A percentile compares a stretch with the other conserved stretches of the same genome.
Conservation (phyloP, 2,888 invertebrate genomes). For the Ptycholaimellus sp. region DNA sequence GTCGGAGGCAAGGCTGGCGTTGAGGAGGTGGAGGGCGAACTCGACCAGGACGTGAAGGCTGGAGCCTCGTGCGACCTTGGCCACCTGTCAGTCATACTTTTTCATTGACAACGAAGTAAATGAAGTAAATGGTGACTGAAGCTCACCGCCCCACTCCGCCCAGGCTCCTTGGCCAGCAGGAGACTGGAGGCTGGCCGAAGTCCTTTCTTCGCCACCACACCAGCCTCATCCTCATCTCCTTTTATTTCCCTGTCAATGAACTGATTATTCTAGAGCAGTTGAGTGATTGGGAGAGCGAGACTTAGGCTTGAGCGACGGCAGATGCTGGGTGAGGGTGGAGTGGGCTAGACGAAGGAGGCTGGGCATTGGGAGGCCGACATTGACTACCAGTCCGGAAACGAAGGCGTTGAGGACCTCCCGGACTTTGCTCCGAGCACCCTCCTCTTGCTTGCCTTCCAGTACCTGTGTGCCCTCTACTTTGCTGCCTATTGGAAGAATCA, state of each 20-base stretch:
- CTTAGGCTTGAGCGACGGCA: no score
- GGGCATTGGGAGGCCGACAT: slow-evolving; percentile 46
- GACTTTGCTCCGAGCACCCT: slow-evolving; percentile 45
- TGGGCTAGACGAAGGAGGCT: slow-evolving; percentile 54
- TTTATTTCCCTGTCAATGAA: slow-evolving; percentile 37
- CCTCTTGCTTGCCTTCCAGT: slow-evolving; percentile 44
- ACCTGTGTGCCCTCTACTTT: no score
- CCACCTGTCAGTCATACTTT: no score
- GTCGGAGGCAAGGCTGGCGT: slow-evolving; percentile 11
- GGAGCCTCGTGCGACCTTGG: slow-evolving; percentile 40
- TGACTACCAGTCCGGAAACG: slow-evolving; percentile 48
- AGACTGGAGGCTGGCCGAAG: no score
- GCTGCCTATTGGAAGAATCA: no score
- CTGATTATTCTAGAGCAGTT: no score
- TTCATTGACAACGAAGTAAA: no score
- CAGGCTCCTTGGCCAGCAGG: no score
- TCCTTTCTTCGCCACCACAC: slow-evolving; percentile 26
- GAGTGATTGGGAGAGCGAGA: no score
- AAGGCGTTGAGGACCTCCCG: slow-evolving; percentile 31
- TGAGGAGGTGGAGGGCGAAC: slow-evolving; percentile 48
- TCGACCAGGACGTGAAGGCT: slow-evolving; percentile 67
- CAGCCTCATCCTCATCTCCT: slow-evolving; percentile 33
- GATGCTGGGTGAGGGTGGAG: slow-evolving; percentile 54
- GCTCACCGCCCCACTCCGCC: no score
- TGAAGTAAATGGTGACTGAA: no score